Evolutionary conservation across 2,113 vertebrate genomes (phyloP), one percentile per base, ranked within the genome.

Genomic region (Mirounga angustirostris): DNA sequence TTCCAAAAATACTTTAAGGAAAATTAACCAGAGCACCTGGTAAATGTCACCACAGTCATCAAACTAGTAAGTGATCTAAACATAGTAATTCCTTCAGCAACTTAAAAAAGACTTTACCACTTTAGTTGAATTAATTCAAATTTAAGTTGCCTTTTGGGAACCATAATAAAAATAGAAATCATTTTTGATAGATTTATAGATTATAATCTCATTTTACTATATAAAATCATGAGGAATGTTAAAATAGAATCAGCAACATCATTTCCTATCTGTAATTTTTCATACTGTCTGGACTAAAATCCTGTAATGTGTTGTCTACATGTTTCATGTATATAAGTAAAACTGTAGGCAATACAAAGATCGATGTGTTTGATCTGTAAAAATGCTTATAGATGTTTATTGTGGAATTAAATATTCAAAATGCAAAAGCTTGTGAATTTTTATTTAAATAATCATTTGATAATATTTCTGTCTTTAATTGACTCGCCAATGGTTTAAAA

Each of bases 41-140:
- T 95, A 95, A 96, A 98, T 36, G 63, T 84, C 61, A 92, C n/a
- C 73, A 56, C 50, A 80, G 61, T 95, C 91, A 83, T 97, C 91
- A 87, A 89, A 97, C 56, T 69, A 96, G 94, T 56, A 81, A 96
- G 65, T 81, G 69, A 91, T 90, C 97, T 94, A 94, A 89, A 91
- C 78, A 84, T 22, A 61, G 26, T 65, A 63, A 97, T 95, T 95
- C 54, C 88, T 94, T 94, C 84, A 93, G 78, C 89, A 92, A 91
- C 63, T 95, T 95, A 56, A 65, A 76, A 87, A 92, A 88, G n/a
- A 81, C 33, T 84, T 92, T 11, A 92, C 40, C 8, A 10, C 80
- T 97, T 96, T 63, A 76, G 61, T 65, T 18, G 15, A 94, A 94
- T 96, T 97, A 95, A 96, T 91, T 96, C 85, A 94, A 95, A 93